These are phyloP conservation scores for Dendrocincla fuliginosa DNA, from an alignment of 2,797 vertebrate genomes.

Conservation along the genomic window DNA sequence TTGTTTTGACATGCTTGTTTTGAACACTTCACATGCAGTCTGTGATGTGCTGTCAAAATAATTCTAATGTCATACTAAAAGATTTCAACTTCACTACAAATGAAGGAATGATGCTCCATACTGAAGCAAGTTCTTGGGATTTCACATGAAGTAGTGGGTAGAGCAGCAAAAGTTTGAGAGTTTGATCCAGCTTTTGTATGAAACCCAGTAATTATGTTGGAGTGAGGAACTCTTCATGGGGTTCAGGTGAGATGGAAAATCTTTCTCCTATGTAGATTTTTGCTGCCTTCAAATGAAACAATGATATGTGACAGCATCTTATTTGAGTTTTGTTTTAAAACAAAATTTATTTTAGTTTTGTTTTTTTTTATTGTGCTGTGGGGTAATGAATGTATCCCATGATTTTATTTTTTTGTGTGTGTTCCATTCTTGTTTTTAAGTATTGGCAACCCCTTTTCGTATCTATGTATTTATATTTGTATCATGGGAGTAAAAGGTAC, in stretches of 20 bases:
- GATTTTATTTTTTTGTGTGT: background rate
- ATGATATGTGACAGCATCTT: background rate
- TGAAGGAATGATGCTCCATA: background rate
- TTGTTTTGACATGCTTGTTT: background rate
- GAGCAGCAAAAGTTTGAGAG: background rate
- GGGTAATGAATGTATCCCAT: background rate
- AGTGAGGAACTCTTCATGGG: background rate
- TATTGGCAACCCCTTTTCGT: background rate
- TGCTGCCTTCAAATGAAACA: background rate
- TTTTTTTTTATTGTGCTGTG: background rate
- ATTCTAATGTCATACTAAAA: background rate
- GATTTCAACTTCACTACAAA: background rate
- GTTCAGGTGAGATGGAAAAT: background rate
- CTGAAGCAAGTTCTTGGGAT: background rate
- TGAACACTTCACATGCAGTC: background rate
- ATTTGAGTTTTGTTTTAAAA: background rate
- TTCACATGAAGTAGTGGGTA: background rate
- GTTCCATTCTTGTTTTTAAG: background rate
- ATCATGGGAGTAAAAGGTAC: background rate
- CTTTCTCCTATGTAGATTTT: background rate
- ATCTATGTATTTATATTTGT: background rate
- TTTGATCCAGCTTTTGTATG: background rate
- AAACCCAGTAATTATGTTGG: background rate
- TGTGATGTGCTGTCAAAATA: background rate
- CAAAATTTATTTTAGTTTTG: too few species aligned